Base-by-base conservation (phyloP, 2,797 vertebrate genomes). In the Alcedo quadribrachys region DNA sequence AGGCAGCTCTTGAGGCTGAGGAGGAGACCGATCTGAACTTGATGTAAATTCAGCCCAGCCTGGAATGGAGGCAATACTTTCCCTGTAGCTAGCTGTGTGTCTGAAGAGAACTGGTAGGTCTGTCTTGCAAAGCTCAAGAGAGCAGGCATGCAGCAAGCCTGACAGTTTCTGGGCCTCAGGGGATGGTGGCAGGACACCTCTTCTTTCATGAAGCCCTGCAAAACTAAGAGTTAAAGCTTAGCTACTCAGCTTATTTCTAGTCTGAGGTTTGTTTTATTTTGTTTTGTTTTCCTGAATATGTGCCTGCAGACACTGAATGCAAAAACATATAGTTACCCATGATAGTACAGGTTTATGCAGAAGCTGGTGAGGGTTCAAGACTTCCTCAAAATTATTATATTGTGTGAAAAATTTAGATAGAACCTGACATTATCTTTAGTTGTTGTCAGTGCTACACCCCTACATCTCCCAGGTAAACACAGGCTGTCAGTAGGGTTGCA, bases 31-130 rank as follows among this genome's bases (percentile, higher is more conserved):
- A 81, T 22, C 18, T 42, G 51, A 80, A 22, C 25, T 45, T 19
- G 15, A n/a, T 0, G 1, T 30, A 50, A 8, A 6, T 61, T 68
- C 1, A 7, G 5, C 18, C 15, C 11, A 30, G 18, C 8, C n/a
- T 60, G 22, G 19, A 22, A 50, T 61, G 46, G 24, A 82, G 51
- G 13, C 30, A 65, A 16, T 51, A 8, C 25, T 76, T 75, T 80
- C 27, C 35, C 22, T 28, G 3, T 12, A 51, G 25, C n/a, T 42
- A 37, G 4, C 8, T 40, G 17, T 37, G 15, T 55, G 18, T 51
- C 82, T 69, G 11, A 17, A 54, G 32, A 43, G 25, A 83, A 27
- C 7, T 33, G 14, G 21, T n/a, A 63, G 9, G 14, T 66, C 19
- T 58, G 1, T 15, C 33, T 86, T 19, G 17, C 14, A 51, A 83